Base-by-base conservation (phyloP, 2,888 invertebrate species). In the Dasypogon diadema region DNA sequence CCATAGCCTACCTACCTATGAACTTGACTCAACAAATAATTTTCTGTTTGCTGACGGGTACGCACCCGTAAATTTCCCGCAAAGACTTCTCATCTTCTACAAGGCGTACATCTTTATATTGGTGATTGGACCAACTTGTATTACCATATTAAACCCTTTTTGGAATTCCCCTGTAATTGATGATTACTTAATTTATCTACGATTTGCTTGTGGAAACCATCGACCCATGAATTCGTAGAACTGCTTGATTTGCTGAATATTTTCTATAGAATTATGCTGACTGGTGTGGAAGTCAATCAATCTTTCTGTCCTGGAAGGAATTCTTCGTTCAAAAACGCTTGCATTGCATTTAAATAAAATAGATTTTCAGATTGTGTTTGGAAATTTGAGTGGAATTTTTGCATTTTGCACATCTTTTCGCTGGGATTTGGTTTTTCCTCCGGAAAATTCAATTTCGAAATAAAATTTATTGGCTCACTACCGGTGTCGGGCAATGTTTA, bases 131-230 rank as follows among this genome's bases (percentile, higher is more conserved):
- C 18, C 18, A n/a, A 51, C 1, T 51, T 51, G 51, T 18, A 51
- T 51, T 51, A 51, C 18, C 51, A 51, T 51, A 51, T 51, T 51
- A 51, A 51, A 21, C 51, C 51, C 51, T 51, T 51, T 42, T 42
- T 12, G n/a, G 42, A 2, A 21, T 51, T 21, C 18, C 18, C 48
- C 8, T 16, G 21, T 51, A 51, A 51, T 51, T 51, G 51, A 51
- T 51, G 51, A 51, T 51, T 51, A 21, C 21, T 51, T 51, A 51
- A 51, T 16, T 51, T 51, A 51, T 51, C 51, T 21, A 18, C 16
- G 51, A 51, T 51, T 51, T 51, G 48, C 42, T 42, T 42, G 42
- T 42, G 12, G 42, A 42, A 12, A 3, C 34, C 34, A 30, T 30
- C 2, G 42, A 12, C 51, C 18, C 51, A 16, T 51, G 12, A 51